Evolutionary conservation across 2,888 invertebrate genomes (phyloP).

Genomic region (Blera fallax): DNA sequence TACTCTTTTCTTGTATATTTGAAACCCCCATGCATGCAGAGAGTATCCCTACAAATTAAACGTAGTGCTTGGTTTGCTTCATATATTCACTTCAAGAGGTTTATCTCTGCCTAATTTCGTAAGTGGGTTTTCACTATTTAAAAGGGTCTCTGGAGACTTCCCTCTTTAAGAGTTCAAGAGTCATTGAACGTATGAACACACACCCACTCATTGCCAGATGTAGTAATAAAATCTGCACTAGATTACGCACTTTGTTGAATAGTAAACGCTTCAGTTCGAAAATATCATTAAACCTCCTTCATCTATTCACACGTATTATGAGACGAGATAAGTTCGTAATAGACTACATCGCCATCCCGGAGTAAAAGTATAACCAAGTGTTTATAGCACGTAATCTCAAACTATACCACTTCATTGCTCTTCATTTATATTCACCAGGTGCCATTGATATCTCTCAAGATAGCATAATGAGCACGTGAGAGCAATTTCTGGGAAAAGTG

Average conservation of each 20-base stretch:
- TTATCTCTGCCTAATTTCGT: no score
- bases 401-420: slow-evolving; percentile 2
- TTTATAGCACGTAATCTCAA: background rate
- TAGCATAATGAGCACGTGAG: slow-evolving; percentile 14
- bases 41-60: no score
- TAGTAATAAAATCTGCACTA: background rate
- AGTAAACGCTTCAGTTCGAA: background rate
- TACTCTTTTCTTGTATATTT: no score
- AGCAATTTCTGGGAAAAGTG: slow-evolving; percentile 2
- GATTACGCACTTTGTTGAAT: background rate
- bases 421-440: slow-evolving; percentile 10
- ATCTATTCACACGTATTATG: background rate
- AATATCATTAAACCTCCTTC: background rate
- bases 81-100: no score
- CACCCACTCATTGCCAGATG: background rate
- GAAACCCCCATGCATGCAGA: no score
- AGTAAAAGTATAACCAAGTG: background rate
- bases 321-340: background rate
- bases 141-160: no score
- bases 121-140: no score
- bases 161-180: no score
- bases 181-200: no score
- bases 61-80: no score
- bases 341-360: background rate
- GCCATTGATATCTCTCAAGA: slow-evolving; percentile 1